phyloP scores from a whole-genome alignment of 2,113 vertebrate genomes.

The Emberiza fucata region DNA sequence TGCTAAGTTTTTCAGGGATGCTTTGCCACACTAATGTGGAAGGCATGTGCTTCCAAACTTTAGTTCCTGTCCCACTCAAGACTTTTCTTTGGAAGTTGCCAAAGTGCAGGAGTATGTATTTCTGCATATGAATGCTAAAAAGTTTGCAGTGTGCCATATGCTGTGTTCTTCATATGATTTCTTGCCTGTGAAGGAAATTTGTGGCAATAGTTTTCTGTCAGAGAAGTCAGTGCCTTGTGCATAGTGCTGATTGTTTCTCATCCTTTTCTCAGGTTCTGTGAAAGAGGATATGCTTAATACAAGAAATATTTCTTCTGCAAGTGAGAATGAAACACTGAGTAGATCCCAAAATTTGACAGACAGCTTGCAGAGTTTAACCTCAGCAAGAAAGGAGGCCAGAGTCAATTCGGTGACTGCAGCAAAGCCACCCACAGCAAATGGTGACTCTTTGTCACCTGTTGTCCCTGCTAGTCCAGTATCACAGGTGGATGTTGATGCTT shows the following conservation, averaged over 20 bases:
- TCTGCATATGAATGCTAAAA: neutral
- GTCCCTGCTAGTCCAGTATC: neutral
- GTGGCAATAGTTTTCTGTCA: neutral
- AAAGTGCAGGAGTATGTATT: neutral
- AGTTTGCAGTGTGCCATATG: neutral
- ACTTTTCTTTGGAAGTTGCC: neutral
- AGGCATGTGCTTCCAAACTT: neutral
- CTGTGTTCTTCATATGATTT: neutral
- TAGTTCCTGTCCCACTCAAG: neutral
- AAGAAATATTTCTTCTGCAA: neutral
- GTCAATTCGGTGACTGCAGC: neutral
- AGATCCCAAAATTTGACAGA: neutral
- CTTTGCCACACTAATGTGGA: neutral
- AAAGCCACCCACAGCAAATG: neutral
- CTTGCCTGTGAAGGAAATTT: neutral
- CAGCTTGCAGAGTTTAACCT: neutral
- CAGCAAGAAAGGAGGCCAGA: neutral
- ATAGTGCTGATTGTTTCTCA: neutral
- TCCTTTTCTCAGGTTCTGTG: neutral
- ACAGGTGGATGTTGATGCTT: slow-evolving; percentile 53
- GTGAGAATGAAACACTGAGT: slow-evolving; percentile 31
- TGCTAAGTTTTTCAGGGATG: neutral
- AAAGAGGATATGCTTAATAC: accelerated
- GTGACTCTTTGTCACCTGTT: neutral
- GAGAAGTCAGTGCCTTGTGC: neutral